A percentile compares a stretch with the other conserved stretches of the same genome.
phyloP scores from a whole-genome alignment of 1,140 invertebrate genomes.

The Triops cancriformis region DNA sequence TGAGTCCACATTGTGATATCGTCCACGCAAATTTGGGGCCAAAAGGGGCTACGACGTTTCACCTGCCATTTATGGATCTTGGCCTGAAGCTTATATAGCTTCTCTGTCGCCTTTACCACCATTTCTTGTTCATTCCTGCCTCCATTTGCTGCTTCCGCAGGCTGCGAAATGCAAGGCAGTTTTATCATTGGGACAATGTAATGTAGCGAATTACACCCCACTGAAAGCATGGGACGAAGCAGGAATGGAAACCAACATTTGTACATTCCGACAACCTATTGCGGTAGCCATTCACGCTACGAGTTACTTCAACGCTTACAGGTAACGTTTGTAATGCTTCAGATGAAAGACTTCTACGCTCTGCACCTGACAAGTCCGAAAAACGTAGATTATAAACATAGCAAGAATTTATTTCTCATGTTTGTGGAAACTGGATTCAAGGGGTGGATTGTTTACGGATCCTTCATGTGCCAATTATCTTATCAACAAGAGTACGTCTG shows the following conservation, averaged over 20 bases:
- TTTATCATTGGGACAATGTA: background rate
- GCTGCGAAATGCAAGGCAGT: background rate
- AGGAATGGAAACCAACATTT: slow-evolving; percentile 31
- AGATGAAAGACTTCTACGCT: background rate
- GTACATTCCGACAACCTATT: slow-evolving; percentile 44
- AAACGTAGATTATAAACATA: background rate
- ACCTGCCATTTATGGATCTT: too few species aligned
- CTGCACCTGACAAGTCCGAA: background rate
- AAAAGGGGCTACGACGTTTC: too few species aligned
- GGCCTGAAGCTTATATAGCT: too few species aligned
- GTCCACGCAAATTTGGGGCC: too few species aligned
- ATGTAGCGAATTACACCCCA: background rate
- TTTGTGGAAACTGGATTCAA: background rate
- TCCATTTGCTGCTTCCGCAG: background rate
- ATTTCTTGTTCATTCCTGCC: background rate
- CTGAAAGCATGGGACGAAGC: background rate
- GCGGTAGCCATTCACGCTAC: slow-evolving; percentile 44
- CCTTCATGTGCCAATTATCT: background rate
- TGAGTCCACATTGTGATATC: too few species aligned
- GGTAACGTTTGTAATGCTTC: background rate
- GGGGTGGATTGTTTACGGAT: background rate
- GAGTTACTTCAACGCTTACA: background rate
- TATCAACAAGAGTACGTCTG: background rate
- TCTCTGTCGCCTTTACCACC: too few species aligned
- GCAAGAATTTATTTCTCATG: background rate